Evolutionary conservation across 1,140 invertebrate species (phyloP), one percentile per base, ranked within the genome.

Genomic region (Telenomus remus): DNA sequence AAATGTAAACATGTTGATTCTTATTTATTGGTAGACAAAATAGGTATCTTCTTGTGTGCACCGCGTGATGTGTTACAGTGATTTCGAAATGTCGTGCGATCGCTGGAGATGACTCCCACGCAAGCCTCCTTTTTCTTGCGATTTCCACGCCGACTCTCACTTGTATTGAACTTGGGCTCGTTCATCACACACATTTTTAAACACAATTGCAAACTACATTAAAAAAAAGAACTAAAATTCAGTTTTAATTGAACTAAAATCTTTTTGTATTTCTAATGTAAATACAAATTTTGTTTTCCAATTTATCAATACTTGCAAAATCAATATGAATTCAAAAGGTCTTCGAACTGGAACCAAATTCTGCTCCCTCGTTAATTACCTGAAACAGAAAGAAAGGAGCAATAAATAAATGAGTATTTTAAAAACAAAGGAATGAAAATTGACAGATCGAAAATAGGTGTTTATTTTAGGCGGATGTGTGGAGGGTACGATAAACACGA

Each of bases 51-150:
- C 49, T 68, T 53, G 42, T 27, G 19, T 27, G 19, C 19, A 27
- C 19, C 19, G n/a, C 37, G 37, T 9, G n/a, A 39, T 39, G 9
- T 19, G 51, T 70, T 70, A 49, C 44, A 15, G 19, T 48, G 65
- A 48, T 69, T 69, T 69, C 55, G 49, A 60, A 70, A 70, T 56
- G 49, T 51, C 53, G 47, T 57, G 54, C 47, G 55, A 60, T 66
- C 6, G 19, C n/a, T 27, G 19, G 6, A 27, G 19, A 27, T 27
- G 19, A 69, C 66, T 70, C 66, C 66, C 56, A 69, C 65, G 55
- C 56, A 16, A 70, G 56, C 33, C 33, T 49, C 49, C 49, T 43
- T 69, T 69, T 60, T 69, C 56, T 33, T 69, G 50, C 48, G 53
- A 60, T 69, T 69, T 69, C 60, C 55, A 60, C 56, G 11, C 9